Evolutionary conservation across 2,113 vertebrate species (phyloP), one percentile per base, ranked within the genome.

Genomic region (Ploceus nigricollis): DNA sequence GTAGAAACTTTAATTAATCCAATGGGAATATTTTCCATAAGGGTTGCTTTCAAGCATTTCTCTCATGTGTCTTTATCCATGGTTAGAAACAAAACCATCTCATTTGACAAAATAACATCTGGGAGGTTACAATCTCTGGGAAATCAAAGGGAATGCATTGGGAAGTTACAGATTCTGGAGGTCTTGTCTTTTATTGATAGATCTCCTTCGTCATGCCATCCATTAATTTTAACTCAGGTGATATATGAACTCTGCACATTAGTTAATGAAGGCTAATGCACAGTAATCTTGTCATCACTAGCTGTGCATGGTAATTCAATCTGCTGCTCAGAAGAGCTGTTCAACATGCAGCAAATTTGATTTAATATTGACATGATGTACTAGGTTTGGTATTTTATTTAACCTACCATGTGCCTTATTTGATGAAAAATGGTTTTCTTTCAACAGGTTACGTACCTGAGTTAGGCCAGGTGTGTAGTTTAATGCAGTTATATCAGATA

Each of bases 221-320:
- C 75, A 58, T 94, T 83, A 89, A 81, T 94, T 95, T 90, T 72
- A 60, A 87, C 91, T 81, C 82, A 95, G 94, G 90, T 96, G 90
- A 92, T 94, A 19, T 69, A 90, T 93, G 95, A 94, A 95, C 90
- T 82, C 65, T 69, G 61, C 61, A 83, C 60, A 14, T 93, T 90
- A 76, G 86, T 94, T 95, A 96, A 95, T 95, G 89, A 95, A 96
- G 72, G 77, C 80, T 95, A 87, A 94, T 77, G 77, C 89, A 70
- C 87, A 81, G 57, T 89, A 89, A 90, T 92, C 73, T 76, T 91
- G 87, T 91, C 94, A 88, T 95, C 87, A 57, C 79, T 97, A 87
- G 70, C 89, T 97, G 93, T 79, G 65, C 84, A 79, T 91, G 76
- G 37, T 96, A 97, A 96, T 95, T 90, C 86, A 95, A 90, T 95